phyloP scores from a whole-genome alignment of 2,797 vertebrate species.

The Lithobates sylvaticus region DNA sequence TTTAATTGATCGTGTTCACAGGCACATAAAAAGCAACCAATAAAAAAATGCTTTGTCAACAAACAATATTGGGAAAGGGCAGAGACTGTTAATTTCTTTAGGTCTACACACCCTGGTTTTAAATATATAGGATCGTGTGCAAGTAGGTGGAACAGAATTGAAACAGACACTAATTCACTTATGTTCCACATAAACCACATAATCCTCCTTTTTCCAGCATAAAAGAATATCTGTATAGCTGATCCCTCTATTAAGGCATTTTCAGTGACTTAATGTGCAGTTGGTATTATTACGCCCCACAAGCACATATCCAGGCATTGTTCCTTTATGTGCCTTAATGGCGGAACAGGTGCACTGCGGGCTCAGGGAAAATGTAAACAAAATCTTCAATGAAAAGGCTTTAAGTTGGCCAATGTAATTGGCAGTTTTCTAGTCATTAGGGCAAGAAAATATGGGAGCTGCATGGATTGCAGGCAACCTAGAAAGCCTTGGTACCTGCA shows the following conservation, averaged over 20 bases:
- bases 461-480: too few species aligned
- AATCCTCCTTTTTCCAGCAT: conserved; percentile 17
- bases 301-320: not conserved
- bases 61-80: too few species aligned
- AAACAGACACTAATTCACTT: conserved; percentile 14
- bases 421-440: too few species aligned
- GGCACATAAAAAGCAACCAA: too few species aligned
- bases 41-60: too few species aligned
- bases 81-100: not conserved
- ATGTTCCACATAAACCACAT: conserved; percentile 7
- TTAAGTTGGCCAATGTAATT: too few species aligned
- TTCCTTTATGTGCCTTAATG: conserved; percentile 29
- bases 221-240: conserved; percentile 4
- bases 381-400: too few species aligned
- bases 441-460: too few species aligned
- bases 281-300: not conserved
- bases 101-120: not conserved
- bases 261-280: conserved; percentile 1
- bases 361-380: not conserved
- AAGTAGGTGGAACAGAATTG: conserved; percentile 19
- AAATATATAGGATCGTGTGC: conserved; percentile 2
- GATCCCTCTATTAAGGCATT: conserved; percentile 41
- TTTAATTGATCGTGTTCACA: too few species aligned
- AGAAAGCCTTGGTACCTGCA: too few species aligned
- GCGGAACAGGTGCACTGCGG: conserved; percentile 41